Base-by-base conservation (phyloP, 2,797 vertebrate genomes). In the Microhierax caerulescens region DNA sequence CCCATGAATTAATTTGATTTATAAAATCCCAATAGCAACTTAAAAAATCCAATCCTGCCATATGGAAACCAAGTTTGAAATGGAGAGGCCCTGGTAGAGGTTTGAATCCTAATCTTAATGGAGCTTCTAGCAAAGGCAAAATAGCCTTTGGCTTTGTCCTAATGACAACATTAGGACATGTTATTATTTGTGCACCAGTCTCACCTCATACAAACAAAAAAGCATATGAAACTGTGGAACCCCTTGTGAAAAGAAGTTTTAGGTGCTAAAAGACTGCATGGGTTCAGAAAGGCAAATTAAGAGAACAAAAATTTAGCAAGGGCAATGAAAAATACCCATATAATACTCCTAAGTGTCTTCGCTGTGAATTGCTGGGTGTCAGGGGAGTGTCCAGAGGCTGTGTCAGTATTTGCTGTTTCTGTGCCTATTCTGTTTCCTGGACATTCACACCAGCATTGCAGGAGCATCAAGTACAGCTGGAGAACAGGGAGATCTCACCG, bases 391-490 rank as follows among this genome's bases (percentile, higher is more conserved):
- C 88, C 25, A 77, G 41, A 81, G 24, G 11, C 36, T 77, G 30
- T 54, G 10, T 23, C 34, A 39, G 30, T 72, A 23, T 34, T 57
- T 57, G 28, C 22, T 70, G n/a, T 24, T 56, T 79, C 68, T 57
- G 14, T 39, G 22, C 9, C 54, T 23, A 32, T 16, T 5, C 13
- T 60, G 1, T 10, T 76, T 30, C 3, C 32, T 60, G 43, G 36
- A 13, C 36, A 48, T 24, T 43, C 1, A 1, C 51, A 24, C 28
- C 0, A 0, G 43, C 34, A 32, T 30, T 50, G 12, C 2, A 2
- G 59, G 16, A 82, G 24, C 36, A 63, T 4, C 14, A 36, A 45
- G 21, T 22, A 34, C 59, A 1, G 1, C 63, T 78, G 73, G 17
- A 56, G 13, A 36, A 56, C 30, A 43, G n/a, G 43, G n/a, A 89